Evolutionary conservation across 2,113 vertebrate species (phyloP), one percentile per base, ranked within the genome.

Genomic region (Phalacrocorax carbo): DNA sequence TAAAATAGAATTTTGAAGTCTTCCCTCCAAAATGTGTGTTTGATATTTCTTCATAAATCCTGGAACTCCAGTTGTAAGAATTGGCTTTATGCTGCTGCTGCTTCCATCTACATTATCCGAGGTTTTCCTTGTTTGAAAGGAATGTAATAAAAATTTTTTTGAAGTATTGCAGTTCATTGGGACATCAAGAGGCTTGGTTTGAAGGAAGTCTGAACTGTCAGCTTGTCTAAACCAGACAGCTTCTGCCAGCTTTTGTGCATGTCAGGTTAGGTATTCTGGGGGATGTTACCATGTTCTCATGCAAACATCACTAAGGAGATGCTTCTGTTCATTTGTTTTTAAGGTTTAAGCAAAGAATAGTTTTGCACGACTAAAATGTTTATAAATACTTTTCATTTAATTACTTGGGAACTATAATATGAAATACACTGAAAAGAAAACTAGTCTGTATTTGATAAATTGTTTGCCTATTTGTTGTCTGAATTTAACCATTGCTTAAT

Each of bases 241-340:
- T 78, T 49, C 46, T 86, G 36, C 7, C 36, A 51, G 8, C 5
- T 70, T 51, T 57, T 29, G 48, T 44, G 36, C 2, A 1, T n/a
- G 9, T 66, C 51, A 30, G 8, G 32, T 46, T 75, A 12, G 25
- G 15, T 49, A 3, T 76, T 91, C 13, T 32, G 11, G 11, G n/a
- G 7, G 8, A 13, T 66, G 4, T 23, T 48, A 34, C 16, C 22
- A 11, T 1, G 1, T 40, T 42, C 19, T 34, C 3, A 1, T 68
- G 36, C 23, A 49, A 3, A 26, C 11, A 26, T 75, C 57, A 42
- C 27, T 16, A 34, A 3, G 21, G 8, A 44, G 46, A 49, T 75
- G 12, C 15, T 69, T 72, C 11, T 64, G 13, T 42, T 73, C 0
- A 1, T 30, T 80, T 55, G 30, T 3, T 76, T 64, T 61, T 61